Percentiles rank a stretch among this genome's conserved stretches.
These are phyloP conservation scores for Atethmia centrago DNA, from an alignment of 2,888 invertebrate genomes.

Conservation along the genomic window DNA sequence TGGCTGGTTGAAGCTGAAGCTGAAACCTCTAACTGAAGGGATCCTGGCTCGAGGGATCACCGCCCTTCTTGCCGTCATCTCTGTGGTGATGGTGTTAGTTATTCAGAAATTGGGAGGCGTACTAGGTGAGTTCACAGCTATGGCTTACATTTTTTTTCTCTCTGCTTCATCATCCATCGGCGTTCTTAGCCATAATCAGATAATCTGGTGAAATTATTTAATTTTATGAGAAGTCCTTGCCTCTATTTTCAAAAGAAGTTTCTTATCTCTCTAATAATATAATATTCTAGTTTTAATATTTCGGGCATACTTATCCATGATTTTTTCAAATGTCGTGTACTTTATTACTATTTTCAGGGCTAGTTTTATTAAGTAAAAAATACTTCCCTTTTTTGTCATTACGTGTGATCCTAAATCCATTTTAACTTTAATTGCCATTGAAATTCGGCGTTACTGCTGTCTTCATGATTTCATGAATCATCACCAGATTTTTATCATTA, in stretches of 20 bases:
- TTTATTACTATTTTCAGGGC: background rate
- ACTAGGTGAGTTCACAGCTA: conserved; percentile 91
- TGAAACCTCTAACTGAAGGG: conserved; percentile 91
- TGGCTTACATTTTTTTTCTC: background rate
- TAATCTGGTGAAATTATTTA: background rate
- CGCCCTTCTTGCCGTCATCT: conserved; percentile 91
- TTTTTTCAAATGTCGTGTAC: background rate
- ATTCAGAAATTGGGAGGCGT: conserved; percentile 95
- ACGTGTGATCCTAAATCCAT: background rate
- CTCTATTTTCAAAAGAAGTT: background rate
- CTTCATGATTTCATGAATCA: background rate
- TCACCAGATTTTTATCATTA: background rate
- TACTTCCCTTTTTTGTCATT: background rate
- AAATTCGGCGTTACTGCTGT: background rate
- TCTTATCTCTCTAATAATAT: background rate
- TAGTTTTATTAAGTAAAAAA: background rate
- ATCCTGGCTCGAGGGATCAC: conserved; percentile 92
- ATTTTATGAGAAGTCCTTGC: background rate
- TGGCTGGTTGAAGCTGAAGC: conserved; percentile 91
- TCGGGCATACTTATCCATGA: background rate
- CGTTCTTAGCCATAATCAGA: background rate
- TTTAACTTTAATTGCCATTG: background rate
- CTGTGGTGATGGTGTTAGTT: conserved; percentile 92
- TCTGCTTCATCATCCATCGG: background rate
- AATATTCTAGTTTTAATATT: background rate